Evolutionary conservation across 2,113 vertebrate genomes (phyloP), one percentile per base, ranked within the genome.

Genomic region (Passer domesticus): DNA sequence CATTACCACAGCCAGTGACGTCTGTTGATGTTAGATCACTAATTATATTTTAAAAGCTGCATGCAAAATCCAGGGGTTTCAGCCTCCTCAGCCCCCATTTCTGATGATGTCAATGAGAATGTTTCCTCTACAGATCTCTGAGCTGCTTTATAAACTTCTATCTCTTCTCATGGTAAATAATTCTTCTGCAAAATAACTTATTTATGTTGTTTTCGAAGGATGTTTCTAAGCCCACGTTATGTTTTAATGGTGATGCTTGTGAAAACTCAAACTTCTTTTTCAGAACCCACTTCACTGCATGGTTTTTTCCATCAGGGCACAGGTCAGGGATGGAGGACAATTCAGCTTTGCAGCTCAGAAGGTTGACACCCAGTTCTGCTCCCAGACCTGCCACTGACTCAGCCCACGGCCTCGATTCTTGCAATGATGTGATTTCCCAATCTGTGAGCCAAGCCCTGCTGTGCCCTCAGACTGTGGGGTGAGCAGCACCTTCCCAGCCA

Each of bases 1-100:
- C 97, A 95, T 97, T 94, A 96, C 97, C 94, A 59, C 93, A 96
- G 97, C 97, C 96, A 96, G 97, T 98, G 97, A 98, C 94, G 90
- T 97, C 95, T 97, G 92, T 50, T 96, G 96, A 92, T 96, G 96
- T 96, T 94, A 96, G 75, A 90, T 95, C 88, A 83, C 96, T 97
- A 97, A 98, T 98, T 97, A 91, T 79, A 17, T 84, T 81, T 88
- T 88, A 83, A 91, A 94, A 83, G 93, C 96, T 89, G 82, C 79
- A 52, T 66, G 88, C 66, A 93, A 67, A 95, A 87, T 73, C 90
- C 79, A 30, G 52, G 60, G 75, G 77, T 30, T 83, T 82, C 82
- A 67, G 86, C 76, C 92, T 89, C 66, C 60, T 81, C 30, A 86
- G 91, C 87, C 82, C 44, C 66, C 46, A 23, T 22, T 87, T n/a